Evolutionary conservation across 2,888 invertebrate species (phyloP), one percentile per base, ranked within the genome.

Genomic region (Siphonodentalium dalli): DNA sequence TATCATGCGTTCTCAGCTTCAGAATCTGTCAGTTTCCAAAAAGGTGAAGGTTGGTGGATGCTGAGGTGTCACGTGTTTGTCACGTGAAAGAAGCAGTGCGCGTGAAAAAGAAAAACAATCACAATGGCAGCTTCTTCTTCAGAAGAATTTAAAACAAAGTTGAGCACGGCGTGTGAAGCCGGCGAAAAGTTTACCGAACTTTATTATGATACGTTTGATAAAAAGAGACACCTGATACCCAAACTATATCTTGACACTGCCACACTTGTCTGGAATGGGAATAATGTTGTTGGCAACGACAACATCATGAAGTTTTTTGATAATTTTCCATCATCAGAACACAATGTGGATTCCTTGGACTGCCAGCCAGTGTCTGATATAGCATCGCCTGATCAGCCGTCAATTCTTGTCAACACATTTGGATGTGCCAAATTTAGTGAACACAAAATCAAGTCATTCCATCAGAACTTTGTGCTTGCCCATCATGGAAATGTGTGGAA

Each of bases 401-500:
- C 93, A 0, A 90, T 92, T 69, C 82, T 93, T 21, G 90, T 96
- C 44, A 89, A 90, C 83, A 88, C 89, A 4, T 89, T 90, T 63
- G 95, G 95, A 0, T 88, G 87, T 53, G 91, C 94, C 0, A 89
- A 88, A 65, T 92, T 89, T 71, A 85, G 84, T 8, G 77, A 71
- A 24, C 86, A 87, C 69, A 65, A 61, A 34, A n/a, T 58, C 13
- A 69, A 68, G 53, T 58, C 65, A 1, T 77, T 79, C 54, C 65
- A 66, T 28, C 77, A 95, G 81, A 90, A 89, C 31, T 94, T 95
- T 76, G 85, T 93, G 24, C 88, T 95, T 46, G 92, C 93, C 0
- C 91, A 92, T 5, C 88, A 90, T 60, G 91, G 88, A 15, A 91
- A 92, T 65, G 93, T 93, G 77, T 95, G 94, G 94, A 94, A 94